A percentile compares a stretch with the other conserved stretches of the same genome.
phyloP scores from a whole-genome alignment of 2,888 invertebrate species.

The Melangyna quadrimaculata region DNA sequence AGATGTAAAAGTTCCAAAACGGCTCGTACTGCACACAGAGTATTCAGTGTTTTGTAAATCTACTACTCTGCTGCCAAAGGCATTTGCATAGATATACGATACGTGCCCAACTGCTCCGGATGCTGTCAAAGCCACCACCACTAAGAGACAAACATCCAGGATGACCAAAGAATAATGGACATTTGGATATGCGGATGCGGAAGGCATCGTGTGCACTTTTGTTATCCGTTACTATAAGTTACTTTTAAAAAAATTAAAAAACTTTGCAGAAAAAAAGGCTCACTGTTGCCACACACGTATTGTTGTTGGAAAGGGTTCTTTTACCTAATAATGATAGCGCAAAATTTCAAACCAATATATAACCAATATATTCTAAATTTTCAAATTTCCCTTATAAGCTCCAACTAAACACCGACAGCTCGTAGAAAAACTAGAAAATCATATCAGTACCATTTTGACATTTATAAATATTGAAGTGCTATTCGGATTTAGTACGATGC shows the following conservation, averaged over 20 bases:
- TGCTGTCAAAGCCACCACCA: slow-evolving; percentile 33
- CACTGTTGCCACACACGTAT: background rate
- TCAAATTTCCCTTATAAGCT: too few species aligned
- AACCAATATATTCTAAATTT: too few species aligned
- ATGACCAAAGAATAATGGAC: slow-evolving; percentile 46
- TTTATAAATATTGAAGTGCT: too few species aligned
- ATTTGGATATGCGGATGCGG: slow-evolving; percentile 22
- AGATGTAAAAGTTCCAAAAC: slow-evolving; percentile 31
- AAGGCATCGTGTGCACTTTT: slow-evolving; percentile 12
- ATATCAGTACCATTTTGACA: too few species aligned
- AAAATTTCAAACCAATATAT: too few species aligned
- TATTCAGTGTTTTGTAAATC: slow-evolving; percentile 27
- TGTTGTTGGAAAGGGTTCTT: too few species aligned
- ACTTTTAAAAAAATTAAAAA: background rate
- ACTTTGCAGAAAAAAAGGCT: background rate
- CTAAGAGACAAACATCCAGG: slow-evolving; percentile 33
- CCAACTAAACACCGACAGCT: too few species aligned
- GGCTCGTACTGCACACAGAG: background rate
- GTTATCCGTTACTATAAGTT: slow-evolving; percentile 22
- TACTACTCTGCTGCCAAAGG: slow-evolving; percentile 39
- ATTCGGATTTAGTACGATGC: too few species aligned
- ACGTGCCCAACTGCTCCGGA: slow-evolving; percentile 30
- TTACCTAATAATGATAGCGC: too few species aligned
- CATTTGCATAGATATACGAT: slow-evolving; percentile 33
- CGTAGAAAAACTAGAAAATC: too few species aligned